Evolutionary conservation across 1,140 invertebrate genomes (phyloP), one percentile per base, ranked within the genome.

Genomic region (Formica selysi): DNA sequence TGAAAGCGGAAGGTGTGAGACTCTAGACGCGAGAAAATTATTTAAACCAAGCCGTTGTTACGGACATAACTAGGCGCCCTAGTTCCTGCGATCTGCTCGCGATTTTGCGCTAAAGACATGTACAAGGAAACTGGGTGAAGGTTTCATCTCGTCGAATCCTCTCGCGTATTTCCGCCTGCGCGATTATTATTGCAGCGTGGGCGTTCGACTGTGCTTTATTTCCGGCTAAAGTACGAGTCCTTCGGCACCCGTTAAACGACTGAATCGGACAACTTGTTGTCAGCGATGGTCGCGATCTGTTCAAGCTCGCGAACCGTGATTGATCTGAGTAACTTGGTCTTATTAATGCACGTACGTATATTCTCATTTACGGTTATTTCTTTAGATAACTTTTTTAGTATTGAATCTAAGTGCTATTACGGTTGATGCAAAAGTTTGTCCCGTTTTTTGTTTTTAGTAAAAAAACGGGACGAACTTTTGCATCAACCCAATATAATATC

Each of bases 101-200:
- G 65, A 70, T 80, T 70, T 80, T 80, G 16, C 36, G 26, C 16
- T 59, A 13, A 80, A 80, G 76, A 57, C 76, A 54, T 26, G 38
- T 26, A 54, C 29, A 3, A n/a, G 44, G 62, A 57, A 80, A 80
- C 76, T 80, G 32, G 76, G 76, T 80, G 76, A 80, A 80, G 76
- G 76, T 80, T 57, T 70, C 48, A 57, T 32, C 36, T 38, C 13
- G 48, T 80, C 65, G 36, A 54, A 80, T 41, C 5, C 36, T 80
- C 65, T 29, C 10, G 65, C 32, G 48, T 57, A 70, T 68, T 80
- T 80, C 76, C 76, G 64, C 76, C 22, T 70, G 64, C 76, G 76
- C 32, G 76, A 80, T 80, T 80, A 70, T 80, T 80, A 80, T 80
- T 57, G 22, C 22, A 29, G 4, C 16, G 44, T 67, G 62, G n/a